Base-by-base conservation (phyloP, 2,797 vertebrate species). In the Pempheris klunzingeri region DNA sequence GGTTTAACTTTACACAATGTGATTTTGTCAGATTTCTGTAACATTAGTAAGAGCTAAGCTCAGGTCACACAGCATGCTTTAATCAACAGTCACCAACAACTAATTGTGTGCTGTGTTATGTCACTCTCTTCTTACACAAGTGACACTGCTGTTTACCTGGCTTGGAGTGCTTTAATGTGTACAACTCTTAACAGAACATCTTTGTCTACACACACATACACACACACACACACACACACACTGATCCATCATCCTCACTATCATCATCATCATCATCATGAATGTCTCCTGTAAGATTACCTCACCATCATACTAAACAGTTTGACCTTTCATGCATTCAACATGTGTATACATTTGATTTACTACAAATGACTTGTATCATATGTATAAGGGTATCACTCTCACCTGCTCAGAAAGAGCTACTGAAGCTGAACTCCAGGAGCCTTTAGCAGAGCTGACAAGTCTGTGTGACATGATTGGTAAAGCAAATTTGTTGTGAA, bases 401-500 rank as follows among this genome's bases (percentile, higher is more conserved):
- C 18, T 49, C 32, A 1, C 4, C 43, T 18, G 22, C 6, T 32
- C 17, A 10, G 18, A 44, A n/a, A 5, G 44, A n/a, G 30, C 52
- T 26, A 17, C 32, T 17, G 9, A 38, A 41, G n/a, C 17, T 49
- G 30, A 41, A 36, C 20, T 24, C 9, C 38, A n/a, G 39, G 30
- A 67, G 24, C 11, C 22, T 61, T 39, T 0, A 32, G 55, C 63
- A 34, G 63, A 46, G 34, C 49, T 62, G 24, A 8, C 7, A 3
- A 7, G 5, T 24, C 36, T 54, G 49, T 50, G 28, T 62, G 38
- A 46, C 43, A 47, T 32, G 59, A 77, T 60, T 46, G 36, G 70
- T 71, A 44, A 43, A 67, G 50, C 38, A 66, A 59, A 60, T 57
- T 49, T 63, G 50, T 54, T 41, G 63, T 58, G 60, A 47, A 73